Evolutionary conservation across 2,113 vertebrate species (phyloP).

Genomic region (Cepphus grylle): DNA sequence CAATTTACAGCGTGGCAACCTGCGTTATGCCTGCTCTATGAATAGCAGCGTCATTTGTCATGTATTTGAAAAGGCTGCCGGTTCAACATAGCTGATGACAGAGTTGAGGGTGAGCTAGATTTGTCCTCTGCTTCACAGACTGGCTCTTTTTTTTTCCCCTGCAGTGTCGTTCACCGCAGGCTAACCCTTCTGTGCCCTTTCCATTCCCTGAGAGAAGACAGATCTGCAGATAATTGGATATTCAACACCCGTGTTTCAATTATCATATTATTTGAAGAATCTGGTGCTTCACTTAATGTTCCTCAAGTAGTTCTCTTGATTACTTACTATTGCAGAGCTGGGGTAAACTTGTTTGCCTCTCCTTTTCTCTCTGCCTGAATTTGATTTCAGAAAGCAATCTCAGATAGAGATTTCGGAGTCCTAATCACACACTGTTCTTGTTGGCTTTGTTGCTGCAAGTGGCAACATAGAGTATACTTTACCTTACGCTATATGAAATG

Average conservation of each 20-base stretch:
- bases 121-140: not conserved
- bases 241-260: not conserved
- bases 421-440: not conserved
- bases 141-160: not conserved
- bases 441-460: slow-evolving; percentile 1
- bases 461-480: not conserved
- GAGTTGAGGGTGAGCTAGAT: not conserved
- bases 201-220: not conserved
- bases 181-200: not conserved
- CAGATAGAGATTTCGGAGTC: not conserved
- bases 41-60: slow-evolving; percentile 37
- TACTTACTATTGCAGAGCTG: not conserved
- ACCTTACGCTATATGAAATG: not conserved
- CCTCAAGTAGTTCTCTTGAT: slow-evolving; percentile 12
- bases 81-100: not conserved
- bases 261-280: slow-evolving; percentile 2
- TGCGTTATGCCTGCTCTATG: not conserved
- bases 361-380: not conserved
- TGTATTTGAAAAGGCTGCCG: not conserved
- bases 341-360: slow-evolving; percentile 4
- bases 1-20: not conserved
- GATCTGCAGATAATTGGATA: not conserved
- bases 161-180: not conserved
- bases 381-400: slow-evolving; percentile 49
- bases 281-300: slow-evolving; percentile 8